Conservation (phyloP, 1,140 invertebrate species). For the Mizuhopecten yessoensis region DNA sequence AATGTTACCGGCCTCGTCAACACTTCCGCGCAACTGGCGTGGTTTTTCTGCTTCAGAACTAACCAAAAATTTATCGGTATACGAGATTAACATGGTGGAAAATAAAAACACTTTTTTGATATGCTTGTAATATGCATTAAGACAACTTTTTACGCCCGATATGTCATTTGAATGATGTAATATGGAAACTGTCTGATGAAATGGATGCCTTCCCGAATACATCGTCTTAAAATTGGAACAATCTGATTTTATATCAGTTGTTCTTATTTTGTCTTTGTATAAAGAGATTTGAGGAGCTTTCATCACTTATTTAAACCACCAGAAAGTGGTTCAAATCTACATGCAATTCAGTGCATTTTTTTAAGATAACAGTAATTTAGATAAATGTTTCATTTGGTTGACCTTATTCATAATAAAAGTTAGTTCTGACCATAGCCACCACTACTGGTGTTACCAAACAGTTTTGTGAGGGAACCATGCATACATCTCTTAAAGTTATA, state of each 20-base stretch:
- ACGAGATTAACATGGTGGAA: not conserved
- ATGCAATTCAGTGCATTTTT: not conserved
- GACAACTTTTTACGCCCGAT: not conserved
- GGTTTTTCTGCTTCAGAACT: not conserved
- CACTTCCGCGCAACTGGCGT: constrained; percentile 8
- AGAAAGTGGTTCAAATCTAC: not conserved
- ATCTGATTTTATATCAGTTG: not conserved
- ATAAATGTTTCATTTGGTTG: not conserved
- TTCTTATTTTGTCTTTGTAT: not conserved
- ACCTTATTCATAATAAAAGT: not conserved
- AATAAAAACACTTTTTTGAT: not conserved
- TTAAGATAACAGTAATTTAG: not conserved
- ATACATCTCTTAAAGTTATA: too few species aligned
- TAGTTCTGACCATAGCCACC: not conserved
- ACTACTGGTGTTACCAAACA: not conserved
- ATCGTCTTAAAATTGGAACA: not conserved
- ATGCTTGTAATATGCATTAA: not conserved
- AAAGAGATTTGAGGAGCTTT: not conserved
- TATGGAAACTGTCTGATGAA: not conserved
- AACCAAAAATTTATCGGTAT: not conserved
- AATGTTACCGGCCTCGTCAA: not conserved
- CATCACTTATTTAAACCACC: not conserved
- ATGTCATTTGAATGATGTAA: not conserved
- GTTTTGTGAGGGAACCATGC: too few species aligned
- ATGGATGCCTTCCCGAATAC: not conserved